Base-by-base conservation (phyloP, 2,888 invertebrate species). In the Synergus laeviventris region DNA sequence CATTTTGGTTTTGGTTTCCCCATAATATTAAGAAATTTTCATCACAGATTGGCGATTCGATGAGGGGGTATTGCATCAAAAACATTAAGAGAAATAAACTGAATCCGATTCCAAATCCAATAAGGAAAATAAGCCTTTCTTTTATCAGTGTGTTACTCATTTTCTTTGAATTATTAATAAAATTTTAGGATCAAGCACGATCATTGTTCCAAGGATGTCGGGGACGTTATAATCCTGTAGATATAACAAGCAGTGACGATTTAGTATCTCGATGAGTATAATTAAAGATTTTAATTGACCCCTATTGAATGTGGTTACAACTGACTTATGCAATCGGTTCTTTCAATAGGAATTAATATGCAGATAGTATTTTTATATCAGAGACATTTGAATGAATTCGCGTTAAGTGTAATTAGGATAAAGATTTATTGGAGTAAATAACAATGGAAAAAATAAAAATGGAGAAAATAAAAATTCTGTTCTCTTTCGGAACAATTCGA, bases 91-190 rank as follows among this genome's bases (percentile, higher is more conserved):
- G 8, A 0, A 81, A 74, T 8, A 82, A 31, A 8, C 74, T 3
- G 42, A 81, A 83, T 7, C 85, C 86, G 38, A 86, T 78, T 16
- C 74, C 82, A 7, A 76, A 84, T 66, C 85, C 85, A 8, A 80
- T 24, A 5, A 77, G 38, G 36, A 77, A 77, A 9, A 64, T 38
- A 24, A 66, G n/a, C 21, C 16, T 73, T 24, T 54, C 39, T 73
- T 62, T 60, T 18, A 61, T 36, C 31, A 73, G 14, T 14, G 21
- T 4, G 38, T 39, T 38, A 16, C 24, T 39, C 59, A 39, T 54
- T 74, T 59, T 74, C 9, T 16, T 18, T 4, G 39, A 64, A 39
- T 64, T 21, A 14, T 9, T 8, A 14, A 64, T 39, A 11, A 4
- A 11, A 12, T 14, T 59, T 59, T 11, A 59, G 18, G 12, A 4